Evolutionary conservation across 1,140 invertebrate species (phyloP).

Genomic region (Saccostrea cuccullata): DNA sequence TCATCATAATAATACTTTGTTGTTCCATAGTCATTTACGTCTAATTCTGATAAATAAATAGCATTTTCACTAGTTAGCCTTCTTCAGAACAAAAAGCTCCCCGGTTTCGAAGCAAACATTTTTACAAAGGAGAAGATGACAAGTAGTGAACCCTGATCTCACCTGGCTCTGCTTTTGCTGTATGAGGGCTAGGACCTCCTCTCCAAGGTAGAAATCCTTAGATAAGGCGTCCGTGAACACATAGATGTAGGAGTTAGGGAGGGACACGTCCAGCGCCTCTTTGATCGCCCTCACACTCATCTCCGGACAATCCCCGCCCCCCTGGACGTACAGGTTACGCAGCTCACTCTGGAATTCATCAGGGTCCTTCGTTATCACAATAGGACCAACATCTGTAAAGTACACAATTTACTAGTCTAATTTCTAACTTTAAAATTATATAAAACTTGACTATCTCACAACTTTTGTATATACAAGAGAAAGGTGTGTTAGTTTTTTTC

Average conservation of each 20-base stretch:
- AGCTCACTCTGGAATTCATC: constrained; percentile 82
- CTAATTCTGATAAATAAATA: no score
- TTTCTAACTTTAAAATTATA: not conserved
- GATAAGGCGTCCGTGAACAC: constrained; percentile 88
- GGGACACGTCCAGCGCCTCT: constrained; percentile 83
- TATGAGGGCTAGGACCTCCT: constrained; percentile 83
- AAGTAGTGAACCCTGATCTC: not conserved
- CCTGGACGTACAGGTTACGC: constrained; percentile 82
- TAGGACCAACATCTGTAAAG: constrained; percentile 83
- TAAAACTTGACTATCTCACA: not conserved
- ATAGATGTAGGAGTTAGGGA: constrained; percentile 86
- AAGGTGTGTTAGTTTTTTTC: no score
- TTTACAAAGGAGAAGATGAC: no score
- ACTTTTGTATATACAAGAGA: not conserved
- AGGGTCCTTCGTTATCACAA: constrained; percentile 83
- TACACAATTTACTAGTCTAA: not conserved
- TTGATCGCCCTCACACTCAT: constrained; percentile 84
- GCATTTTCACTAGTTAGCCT: no score
- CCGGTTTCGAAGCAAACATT: no score
- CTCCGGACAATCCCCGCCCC: constrained; percentile 88
- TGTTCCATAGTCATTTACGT: no score
- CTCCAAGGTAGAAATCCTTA: constrained; percentile 83
- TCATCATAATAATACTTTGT: no score
- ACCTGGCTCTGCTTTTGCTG: constrained; percentile 86
- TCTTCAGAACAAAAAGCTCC: no score